phyloP scores from a whole-genome alignment of 2,113 vertebrate genomes.

The Panthera leo region DNA sequence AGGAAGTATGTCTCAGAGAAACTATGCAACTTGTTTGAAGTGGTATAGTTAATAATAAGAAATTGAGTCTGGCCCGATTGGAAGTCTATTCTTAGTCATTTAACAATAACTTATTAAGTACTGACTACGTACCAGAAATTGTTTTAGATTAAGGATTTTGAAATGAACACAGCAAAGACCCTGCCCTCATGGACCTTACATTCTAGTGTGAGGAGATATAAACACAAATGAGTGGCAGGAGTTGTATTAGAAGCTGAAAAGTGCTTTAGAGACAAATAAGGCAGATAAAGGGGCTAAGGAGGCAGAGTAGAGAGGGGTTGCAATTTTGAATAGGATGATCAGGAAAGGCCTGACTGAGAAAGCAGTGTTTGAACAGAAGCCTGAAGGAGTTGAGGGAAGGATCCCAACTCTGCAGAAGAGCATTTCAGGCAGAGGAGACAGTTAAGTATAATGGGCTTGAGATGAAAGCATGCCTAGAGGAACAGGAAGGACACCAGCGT shows the following conservation, averaged over 20 bases:
- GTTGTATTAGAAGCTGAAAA: background rate
- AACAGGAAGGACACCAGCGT: background rate
- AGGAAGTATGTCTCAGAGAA: background rate
- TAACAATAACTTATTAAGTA: background rate
- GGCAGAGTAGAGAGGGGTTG: too few relatives aligned
- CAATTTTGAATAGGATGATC: background rate
- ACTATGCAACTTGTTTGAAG: background rate
- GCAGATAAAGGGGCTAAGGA: background rate
- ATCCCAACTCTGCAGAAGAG: background rate
- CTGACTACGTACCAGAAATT: background rate
- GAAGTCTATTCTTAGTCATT: background rate
- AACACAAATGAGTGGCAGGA: background rate
- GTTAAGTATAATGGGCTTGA: background rate
- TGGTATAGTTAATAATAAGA: background rate
- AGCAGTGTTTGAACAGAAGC: background rate
- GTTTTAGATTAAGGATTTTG: background rate
- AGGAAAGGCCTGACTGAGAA: background rate
- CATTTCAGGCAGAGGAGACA: background rate
- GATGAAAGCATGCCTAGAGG: background rate
- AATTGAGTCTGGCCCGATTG: background rate
- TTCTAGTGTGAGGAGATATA: background rate
- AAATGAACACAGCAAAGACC: background rate
- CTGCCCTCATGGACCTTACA: background rate
- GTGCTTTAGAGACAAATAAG: background rate
- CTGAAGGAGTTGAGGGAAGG: background rate